Conservation (phyloP, 2,797 vertebrate species). For the Babyrousa celebensis region DNA sequence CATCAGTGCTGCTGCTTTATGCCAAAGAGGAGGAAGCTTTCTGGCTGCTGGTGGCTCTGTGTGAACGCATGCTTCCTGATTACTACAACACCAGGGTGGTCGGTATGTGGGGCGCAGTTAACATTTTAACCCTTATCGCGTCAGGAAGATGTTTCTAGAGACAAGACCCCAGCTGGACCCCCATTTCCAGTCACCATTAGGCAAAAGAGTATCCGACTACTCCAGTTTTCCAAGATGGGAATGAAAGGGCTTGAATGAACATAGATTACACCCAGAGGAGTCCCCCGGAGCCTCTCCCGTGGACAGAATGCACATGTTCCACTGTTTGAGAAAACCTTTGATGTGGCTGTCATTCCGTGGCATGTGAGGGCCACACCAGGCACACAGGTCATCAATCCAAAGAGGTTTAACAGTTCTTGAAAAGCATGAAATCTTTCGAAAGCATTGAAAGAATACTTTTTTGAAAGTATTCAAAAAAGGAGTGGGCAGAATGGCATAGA, state of each 20-base stretch:
- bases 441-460: neutral
- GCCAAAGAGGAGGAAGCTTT: conserved; percentile 99
- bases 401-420: neutral
- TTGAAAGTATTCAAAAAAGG: neutral
- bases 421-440: neutral
- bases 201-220: neutral
- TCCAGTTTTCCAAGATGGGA: neutral
- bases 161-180: fast-evolving
- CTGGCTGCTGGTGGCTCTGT: conserved; percentile 98
- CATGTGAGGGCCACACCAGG: neutral
- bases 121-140: neutral
- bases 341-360: neutral
- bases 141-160: neutral
- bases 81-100: conserved; percentile 99
- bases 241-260: neutral
- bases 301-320: neutral
- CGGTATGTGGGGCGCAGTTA: conserved; percentile 91
- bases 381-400: neutral
- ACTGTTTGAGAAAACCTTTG: neutral
- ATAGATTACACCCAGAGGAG: neutral
- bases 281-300: neutral
- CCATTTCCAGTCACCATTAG: neutral
- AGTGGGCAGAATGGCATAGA: neutral
- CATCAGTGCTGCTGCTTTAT: conserved; percentile 97
- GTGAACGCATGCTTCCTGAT: conserved; percentile 98